Conservation (phyloP, 2,888 invertebrate genomes). For the Orthonevra nobilis region DNA sequence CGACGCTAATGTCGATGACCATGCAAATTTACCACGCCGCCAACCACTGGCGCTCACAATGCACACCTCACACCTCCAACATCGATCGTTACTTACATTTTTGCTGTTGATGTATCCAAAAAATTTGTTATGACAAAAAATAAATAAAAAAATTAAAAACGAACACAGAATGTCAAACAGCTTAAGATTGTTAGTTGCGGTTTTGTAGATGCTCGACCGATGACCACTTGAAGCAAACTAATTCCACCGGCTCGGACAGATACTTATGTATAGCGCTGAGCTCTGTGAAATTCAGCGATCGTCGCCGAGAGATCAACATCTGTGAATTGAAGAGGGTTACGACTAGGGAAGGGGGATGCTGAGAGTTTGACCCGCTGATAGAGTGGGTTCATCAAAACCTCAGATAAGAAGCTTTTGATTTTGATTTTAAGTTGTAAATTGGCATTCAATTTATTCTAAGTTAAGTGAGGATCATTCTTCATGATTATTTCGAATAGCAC, state of each 20-base stretch:
- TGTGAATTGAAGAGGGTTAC: conserved; percentile 12
- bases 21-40: conserved; percentile 14
- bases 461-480: background rate
- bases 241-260: conserved; percentile 43
- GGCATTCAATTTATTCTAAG: background rate
- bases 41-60: conserved; percentile 6
- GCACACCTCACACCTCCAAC: conserved; percentile 5
- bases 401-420: conserved; percentile 36
- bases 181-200: background rate
- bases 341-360: conserved; percentile 11
- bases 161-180: background rate
- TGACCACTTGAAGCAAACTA: conserved; percentile 57
- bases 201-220: conserved; percentile 40
- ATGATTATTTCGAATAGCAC: background rate
- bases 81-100: conserved; percentile 42
- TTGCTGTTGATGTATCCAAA: conserved; percentile 8
- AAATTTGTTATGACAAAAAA: background rate
- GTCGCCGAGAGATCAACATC: conserved; percentile 28
- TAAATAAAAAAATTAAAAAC: conserved; percentile 2
- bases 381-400: conserved; percentile 38
- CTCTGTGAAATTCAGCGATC: conserved; percentile 31
- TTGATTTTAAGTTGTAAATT: conserved; percentile 12
- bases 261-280: conserved; percentile 36
- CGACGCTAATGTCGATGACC: background rate
- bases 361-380: conserved; percentile 49